A percentile compares a stretch with the other conserved stretches of the same genome.
phyloP scores from a whole-genome alignment of 1,140 invertebrate genomes.

The Delia radicum region DNA sequence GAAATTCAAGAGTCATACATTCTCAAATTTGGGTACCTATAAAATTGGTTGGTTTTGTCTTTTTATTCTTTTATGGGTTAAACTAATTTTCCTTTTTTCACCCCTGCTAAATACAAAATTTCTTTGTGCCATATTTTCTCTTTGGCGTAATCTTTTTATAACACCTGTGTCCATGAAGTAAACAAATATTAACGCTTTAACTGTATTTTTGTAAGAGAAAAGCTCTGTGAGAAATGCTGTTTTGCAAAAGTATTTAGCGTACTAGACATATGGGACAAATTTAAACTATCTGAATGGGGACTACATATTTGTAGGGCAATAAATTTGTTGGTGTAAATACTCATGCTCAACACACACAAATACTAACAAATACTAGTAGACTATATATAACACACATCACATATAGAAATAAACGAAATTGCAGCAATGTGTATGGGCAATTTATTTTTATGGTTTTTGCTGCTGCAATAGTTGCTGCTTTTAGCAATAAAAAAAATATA shows the following conservation, averaged over 20 bases:
- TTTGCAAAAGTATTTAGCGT: background rate
- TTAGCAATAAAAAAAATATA: background rate
- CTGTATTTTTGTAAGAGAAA: too few relatives aligned
- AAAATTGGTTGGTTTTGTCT: too few relatives aligned
- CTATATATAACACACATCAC: background rate
- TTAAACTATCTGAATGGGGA: background rate
- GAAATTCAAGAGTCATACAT: too few relatives aligned
- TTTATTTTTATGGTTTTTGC: conserved; percentile 2
- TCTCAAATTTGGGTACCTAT: too few relatives aligned
- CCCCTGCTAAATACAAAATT: too few relatives aligned
- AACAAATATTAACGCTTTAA: too few relatives aligned
- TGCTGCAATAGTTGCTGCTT: background rate
- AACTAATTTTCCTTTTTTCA: too few relatives aligned
- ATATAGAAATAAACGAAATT: background rate
- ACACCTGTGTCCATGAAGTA: background rate
- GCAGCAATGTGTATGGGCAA: background rate
- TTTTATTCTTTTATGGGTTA: too few relatives aligned
- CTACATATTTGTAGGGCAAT: background rate
- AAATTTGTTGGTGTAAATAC: conserved; percentile 6
- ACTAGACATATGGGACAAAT: background rate
- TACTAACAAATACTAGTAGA: background rate
- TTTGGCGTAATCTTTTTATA: background rate
- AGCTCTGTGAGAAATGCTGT: too few relatives aligned
- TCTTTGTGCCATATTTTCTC: background rate
- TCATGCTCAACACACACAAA: too few relatives aligned